Percentiles rank a stretch among this genome's conserved stretches.
Evolutionary conservation across 2,888 invertebrate genomes (phyloP).

Genomic region (Agonopterix heracliana): DNA sequence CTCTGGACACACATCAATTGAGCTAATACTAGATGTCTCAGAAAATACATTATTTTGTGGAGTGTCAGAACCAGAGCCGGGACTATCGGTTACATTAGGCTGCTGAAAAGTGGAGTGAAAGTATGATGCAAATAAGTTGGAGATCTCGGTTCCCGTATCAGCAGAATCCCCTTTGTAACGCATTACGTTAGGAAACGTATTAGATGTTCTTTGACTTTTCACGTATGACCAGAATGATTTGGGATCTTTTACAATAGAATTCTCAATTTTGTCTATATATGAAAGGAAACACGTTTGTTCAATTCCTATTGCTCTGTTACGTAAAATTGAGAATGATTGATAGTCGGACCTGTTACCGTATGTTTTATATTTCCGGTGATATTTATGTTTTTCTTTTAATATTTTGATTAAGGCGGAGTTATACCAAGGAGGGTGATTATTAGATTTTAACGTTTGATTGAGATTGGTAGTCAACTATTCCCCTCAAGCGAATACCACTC

Average conservation of each 20-base stretch:
- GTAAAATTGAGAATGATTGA: constrained; percentile 8
- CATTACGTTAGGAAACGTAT: constrained; percentile 11
- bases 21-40: no score
- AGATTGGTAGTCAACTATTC: no score
- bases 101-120: constrained; percentile 9
- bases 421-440: no score
- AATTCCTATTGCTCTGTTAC: constrained; percentile 8
- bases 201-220: constrained; percentile 10
- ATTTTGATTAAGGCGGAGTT: constrained; percentile 14
- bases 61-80: no score
- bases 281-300: constrained; percentile 9
- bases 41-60: no score
- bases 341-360: constrained; percentile 8
- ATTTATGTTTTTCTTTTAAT: constrained; percentile 11
- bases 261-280: constrained; percentile 10
- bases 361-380: constrained; percentile 1
- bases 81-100: no score
- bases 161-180: constrained; percentile 7
- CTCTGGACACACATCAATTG: no score
- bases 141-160: constrained; percentile 11
- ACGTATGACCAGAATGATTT: no score
- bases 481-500: no score
- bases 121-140: constrained; percentile 13
- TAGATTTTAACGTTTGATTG: no score
- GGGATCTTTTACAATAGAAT: constrained; percentile 10